phyloP scores from a whole-genome alignment of 2,888 invertebrate species.

The Gryllus longicercus region DNA sequence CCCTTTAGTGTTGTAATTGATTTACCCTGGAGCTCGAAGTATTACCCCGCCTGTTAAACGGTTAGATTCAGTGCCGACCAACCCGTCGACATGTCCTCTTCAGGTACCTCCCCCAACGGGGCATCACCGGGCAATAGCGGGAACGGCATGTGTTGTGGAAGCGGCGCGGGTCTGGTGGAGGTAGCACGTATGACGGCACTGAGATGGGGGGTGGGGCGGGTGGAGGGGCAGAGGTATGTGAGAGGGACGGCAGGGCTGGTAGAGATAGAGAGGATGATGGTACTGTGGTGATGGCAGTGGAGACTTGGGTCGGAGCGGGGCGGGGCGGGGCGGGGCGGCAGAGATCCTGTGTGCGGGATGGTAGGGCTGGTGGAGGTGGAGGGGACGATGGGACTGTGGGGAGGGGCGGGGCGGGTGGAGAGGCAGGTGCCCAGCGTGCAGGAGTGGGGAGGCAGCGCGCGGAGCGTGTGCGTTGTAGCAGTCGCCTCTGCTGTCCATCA shows the following conservation, averaged over 20 bases:
- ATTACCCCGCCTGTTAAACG: too few species aligned
- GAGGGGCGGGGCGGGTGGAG: background rate
- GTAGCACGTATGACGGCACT: background rate
- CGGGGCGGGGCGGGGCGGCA: too few species aligned
- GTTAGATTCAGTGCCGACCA: too few species aligned
- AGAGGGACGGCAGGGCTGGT: background rate
- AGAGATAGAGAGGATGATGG: background rate
- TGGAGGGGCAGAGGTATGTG: background rate
- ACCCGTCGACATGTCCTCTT: too few species aligned
- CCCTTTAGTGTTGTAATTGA: too few species aligned
- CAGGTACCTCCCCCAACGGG: too few species aligned
- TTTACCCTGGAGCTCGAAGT: too few species aligned
- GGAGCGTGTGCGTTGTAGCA: slow-evolving; percentile 9
- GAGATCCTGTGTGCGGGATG: background rate
- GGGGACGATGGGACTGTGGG: too few species aligned
- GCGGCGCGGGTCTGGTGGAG: background rate
- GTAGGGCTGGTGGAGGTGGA: too few species aligned
- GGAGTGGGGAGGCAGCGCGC: background rate
- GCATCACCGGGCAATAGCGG: too few species aligned
- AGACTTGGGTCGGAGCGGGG: background rate
- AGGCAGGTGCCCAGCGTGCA: too few species aligned
- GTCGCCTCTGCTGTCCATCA: slow-evolving; percentile 21
- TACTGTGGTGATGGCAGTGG: background rate
- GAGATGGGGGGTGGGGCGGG: background rate
- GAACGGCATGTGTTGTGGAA: background rate